A percentile compares a stretch with the other conserved stretches of the same genome.
Conservation (phyloP, 2,888 invertebrate species). For the Lypha dubia region DNA sequence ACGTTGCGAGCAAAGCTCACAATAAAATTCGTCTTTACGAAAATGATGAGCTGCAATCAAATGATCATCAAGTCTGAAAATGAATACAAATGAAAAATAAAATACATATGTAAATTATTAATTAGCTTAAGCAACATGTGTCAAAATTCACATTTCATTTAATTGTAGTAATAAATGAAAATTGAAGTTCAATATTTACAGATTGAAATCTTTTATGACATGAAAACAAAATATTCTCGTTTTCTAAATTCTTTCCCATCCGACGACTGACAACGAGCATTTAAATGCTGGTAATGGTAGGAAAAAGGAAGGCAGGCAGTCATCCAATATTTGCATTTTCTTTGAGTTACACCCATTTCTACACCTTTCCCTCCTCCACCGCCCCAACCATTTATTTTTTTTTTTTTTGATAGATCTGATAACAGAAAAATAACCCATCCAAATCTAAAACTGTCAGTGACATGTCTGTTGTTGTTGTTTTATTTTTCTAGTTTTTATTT, state of each 20-base stretch:
- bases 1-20: slow-evolving; percentile 92
- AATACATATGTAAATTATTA: slow-evolving; percentile 19
- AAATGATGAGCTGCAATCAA: slow-evolving; percentile 91
- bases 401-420: slow-evolving; percentile 55
- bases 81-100: slow-evolving; percentile 4
- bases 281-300: slow-evolving; percentile 10
- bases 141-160: slow-evolving; percentile 67
- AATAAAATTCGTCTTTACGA: slow-evolving; percentile 90
- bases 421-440: slow-evolving; percentile 46
- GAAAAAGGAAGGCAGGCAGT: too few species aligned
- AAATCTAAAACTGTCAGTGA: slow-evolving; percentile 36
- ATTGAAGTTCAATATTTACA: slow-evolving; percentile 68
- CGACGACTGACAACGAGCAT: neutral
- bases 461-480: slow-evolving; percentile 43
- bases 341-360: slow-evolving; percentile 48
- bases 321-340: slow-evolving; percentile 58
- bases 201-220: slow-evolving; percentile 69
- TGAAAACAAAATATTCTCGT: slow-evolving; percentile 54
- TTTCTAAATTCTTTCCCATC: neutral
- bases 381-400: too few species aligned
- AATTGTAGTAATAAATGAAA: slow-evolving; percentile 24
- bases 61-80: slow-evolving; percentile 92
- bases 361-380: neutral
- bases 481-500: slow-evolving; percentile 17
- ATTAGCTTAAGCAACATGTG: slow-evolving; percentile 63